Base-by-base conservation (phyloP, 2,888 invertebrate species). In the Calameuta idolon region DNA sequence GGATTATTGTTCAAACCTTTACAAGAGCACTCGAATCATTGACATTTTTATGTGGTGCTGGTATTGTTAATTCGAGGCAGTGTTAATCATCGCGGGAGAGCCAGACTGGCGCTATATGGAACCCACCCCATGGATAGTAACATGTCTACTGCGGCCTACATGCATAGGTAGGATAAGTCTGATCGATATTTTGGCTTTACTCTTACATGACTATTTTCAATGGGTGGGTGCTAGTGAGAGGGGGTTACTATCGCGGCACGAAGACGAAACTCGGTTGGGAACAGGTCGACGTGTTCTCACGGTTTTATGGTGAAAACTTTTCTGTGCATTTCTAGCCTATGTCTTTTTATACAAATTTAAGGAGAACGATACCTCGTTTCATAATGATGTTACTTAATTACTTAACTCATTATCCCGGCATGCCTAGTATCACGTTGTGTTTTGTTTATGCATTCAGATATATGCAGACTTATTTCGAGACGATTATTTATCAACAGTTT, bases 141-240 rank as follows among this genome's bases (percentile, higher is more conserved):
- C 88, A 91, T 91, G 91, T 90, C 91, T 86, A 90, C 91, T 82
- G 90, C 91, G 86, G 90, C 91, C 88, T 90, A 89, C 86, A 88
- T 90, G 88, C 90, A 90, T 86, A 89, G 90, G 90, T 90, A 87
- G 35, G 78, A 76, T 23, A 71, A 73, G 12, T 74, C 31, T 34
- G 71, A 71, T 71, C 71, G 71, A 71, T 71, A 71, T 71, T 71
- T 55, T 55, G 55, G 55, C 55, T 55, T 55, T 55, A 55, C 55
- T 55, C 55, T 55, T 55, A 55, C 15, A 9, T 55, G 23, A 23
- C 55, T 55, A 55, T 55, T 55, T 55, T 55, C 9, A 55, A 55
- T 55, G 55, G 55, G 55, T 15, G 55, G 40, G 23, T 55, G 23
- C 55, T 55, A 23, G 55, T 2, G 55, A 23, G 55, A 23, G 9